Evolutionary conservation across 2,113 vertebrate genomes (phyloP).

Genomic region (Caranx ignobilis): DNA sequence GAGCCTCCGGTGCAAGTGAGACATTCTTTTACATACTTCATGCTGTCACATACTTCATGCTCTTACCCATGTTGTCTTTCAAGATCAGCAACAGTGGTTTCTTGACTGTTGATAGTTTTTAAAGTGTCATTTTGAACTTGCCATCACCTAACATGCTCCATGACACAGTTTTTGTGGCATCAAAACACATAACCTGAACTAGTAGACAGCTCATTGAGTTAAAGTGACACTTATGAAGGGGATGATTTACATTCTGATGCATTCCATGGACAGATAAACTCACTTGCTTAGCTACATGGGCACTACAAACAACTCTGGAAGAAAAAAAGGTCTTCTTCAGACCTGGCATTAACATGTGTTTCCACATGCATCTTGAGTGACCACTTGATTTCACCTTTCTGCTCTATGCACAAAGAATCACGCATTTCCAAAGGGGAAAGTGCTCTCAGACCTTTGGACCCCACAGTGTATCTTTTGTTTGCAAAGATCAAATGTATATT

Average conservation of each 20-base stretch:
- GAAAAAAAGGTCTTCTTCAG: not conserved
- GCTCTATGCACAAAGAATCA: too few species aligned
- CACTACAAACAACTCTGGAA: not conserved
- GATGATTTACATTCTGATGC: not conserved
- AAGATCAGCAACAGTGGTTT: not conserved
- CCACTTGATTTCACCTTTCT: too few species aligned
- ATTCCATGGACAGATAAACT: not conserved
- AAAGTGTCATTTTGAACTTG: not conserved
- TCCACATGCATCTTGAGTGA: too few species aligned
- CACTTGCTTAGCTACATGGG: not conserved
- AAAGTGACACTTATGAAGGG: not conserved
- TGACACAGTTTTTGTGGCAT: not conserved
- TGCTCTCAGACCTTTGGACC: too few species aligned
- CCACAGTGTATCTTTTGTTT: too few species aligned
- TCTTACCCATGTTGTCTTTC: too few species aligned
- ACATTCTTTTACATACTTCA: not conserved
- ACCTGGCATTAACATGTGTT: too few species aligned
- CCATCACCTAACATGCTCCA: too few species aligned
- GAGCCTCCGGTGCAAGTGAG: slow-evolving; percentile 90
- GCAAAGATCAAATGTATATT: too few species aligned
- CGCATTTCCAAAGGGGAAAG: too few species aligned
- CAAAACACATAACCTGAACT: not conserved
- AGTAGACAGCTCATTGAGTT: not conserved
- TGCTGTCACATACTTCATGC: not conserved
- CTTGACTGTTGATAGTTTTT: not conserved